These are phyloP conservation scores for Sminthurinus signatus DNA, from an alignment of 1,140 invertebrate species.

Conservation along the genomic window DNA sequence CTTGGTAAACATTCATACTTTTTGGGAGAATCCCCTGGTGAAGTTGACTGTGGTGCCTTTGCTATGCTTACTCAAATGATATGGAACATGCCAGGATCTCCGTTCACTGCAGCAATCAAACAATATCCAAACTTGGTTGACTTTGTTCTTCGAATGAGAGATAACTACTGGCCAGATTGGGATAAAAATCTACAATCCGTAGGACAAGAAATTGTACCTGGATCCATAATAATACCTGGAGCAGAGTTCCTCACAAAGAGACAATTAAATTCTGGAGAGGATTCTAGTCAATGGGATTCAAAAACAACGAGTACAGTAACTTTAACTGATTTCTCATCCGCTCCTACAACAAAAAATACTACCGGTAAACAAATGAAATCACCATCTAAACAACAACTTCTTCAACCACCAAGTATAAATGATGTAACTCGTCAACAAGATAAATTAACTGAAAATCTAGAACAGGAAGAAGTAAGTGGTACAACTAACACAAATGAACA, in stretches of 20 bases:
- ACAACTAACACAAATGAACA: too few relatives aligned
- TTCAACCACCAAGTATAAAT: too few relatives aligned
- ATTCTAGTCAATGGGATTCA: slow-evolving; percentile 8
- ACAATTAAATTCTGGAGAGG: slow-evolving; percentile 3
- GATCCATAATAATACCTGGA: background rate
- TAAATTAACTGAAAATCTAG: too few relatives aligned
- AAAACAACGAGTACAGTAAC: background rate
- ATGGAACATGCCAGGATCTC: slow-evolving; percentile 46
- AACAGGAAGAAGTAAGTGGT: too few relatives aligned
- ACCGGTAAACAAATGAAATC: too few relatives aligned
- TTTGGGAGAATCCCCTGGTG: slow-evolving; percentile 45
- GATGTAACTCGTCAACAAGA: too few relatives aligned
- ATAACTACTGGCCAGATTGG: slow-evolving; percentile 41
- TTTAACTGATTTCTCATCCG: background rate
- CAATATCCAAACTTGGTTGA: slow-evolving; percentile 42
- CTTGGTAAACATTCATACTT: slow-evolving; percentile 45
- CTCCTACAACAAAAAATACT: too few relatives aligned
- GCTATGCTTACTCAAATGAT: slow-evolving; percentile 46
- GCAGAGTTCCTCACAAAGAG: background rate
- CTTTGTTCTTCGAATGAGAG: slow-evolving; percentile 43
- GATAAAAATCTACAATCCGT: slow-evolving; percentile 3
- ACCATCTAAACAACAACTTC: too few relatives aligned
- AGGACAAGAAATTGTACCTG: background rate
- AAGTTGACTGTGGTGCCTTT: slow-evolving; percentile 49
- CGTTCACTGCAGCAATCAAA: slow-evolving; percentile 39